phyloP scores from a whole-genome alignment of 2,888 invertebrate genomes.

The Plusia festucae region DNA sequence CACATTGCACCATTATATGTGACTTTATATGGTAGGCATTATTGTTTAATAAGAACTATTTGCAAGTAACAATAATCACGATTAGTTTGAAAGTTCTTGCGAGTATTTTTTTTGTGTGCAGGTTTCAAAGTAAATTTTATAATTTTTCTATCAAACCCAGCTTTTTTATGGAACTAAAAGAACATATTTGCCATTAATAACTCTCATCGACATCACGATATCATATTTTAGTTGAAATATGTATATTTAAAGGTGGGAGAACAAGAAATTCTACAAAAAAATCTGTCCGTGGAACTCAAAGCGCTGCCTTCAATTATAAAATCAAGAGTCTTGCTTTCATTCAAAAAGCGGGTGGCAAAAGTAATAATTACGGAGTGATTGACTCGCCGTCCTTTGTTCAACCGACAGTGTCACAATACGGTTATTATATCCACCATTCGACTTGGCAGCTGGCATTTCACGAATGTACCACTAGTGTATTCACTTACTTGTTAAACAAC shows the following conservation, averaged over 20 bases:
- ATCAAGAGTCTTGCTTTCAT: conserved; percentile 27
- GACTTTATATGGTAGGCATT: neutral
- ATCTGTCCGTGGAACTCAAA: neutral
- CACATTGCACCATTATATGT: neutral
- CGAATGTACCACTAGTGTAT: conserved; percentile 67
- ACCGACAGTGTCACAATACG: conserved; percentile 63
- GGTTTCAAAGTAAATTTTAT: neutral
- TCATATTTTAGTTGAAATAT: neutral
- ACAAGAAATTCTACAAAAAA: neutral
- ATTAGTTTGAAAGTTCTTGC: conserved; percentile 3
- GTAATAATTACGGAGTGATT: conserved; percentile 54
- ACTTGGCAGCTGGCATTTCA: conserved; percentile 80
- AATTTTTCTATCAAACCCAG: neutral
- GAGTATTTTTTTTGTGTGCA: neutral
- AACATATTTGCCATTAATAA: neutral
- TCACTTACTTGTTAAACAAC: conserved; percentile 62
- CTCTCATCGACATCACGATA: neutral
- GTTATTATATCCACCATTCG: conserved; percentile 61
- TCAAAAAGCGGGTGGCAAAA: conserved; percentile 5
- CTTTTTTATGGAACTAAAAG: neutral
- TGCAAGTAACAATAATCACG: neutral
- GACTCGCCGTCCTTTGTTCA: conserved; percentile 55
- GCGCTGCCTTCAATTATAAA: conserved; percentile 20
- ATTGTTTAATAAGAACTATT: neutral
- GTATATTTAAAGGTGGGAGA: neutral